Evolutionary conservation across 2,113 vertebrate genomes (phyloP).

Genomic region (Dromiciops gliroides): DNA sequence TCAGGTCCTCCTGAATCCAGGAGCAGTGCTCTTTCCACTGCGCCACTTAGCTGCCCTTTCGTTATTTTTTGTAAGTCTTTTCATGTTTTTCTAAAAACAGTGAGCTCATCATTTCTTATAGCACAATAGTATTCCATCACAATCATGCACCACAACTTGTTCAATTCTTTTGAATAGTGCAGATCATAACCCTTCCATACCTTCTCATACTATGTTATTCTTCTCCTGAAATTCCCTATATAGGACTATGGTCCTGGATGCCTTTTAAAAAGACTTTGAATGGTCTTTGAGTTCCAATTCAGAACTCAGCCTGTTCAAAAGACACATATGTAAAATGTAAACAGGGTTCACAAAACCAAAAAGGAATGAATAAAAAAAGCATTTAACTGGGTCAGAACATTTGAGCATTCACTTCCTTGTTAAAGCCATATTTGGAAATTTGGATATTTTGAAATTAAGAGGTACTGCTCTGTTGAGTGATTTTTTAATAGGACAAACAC

Average conservation of each 20-base stretch:
- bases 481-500: background rate
- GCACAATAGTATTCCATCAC: background rate
- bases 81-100: background rate
- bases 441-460: background rate
- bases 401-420: conserved; percentile 4
- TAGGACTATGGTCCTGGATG: background rate
- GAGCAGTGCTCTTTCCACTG: no score
- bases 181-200: background rate
- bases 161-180: background rate
- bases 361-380: conserved; percentile 16
- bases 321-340: background rate
- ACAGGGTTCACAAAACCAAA: background rate
- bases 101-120: background rate
- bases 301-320: background rate
- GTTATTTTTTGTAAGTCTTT: background rate
- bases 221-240: background rate
- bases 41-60: no score
- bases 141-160: background rate
- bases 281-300: background rate
- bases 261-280: background rate
- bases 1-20: no score
- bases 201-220: background rate
- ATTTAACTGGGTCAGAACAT: background rate
- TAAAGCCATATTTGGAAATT: conserved; percentile 4
- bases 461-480: background rate